Percentiles rank a stretch among this genome's conserved stretches.
Evolutionary conservation across 2,888 invertebrate genomes (phyloP).

Genomic region (Apocheima hispidaria): DNA sequence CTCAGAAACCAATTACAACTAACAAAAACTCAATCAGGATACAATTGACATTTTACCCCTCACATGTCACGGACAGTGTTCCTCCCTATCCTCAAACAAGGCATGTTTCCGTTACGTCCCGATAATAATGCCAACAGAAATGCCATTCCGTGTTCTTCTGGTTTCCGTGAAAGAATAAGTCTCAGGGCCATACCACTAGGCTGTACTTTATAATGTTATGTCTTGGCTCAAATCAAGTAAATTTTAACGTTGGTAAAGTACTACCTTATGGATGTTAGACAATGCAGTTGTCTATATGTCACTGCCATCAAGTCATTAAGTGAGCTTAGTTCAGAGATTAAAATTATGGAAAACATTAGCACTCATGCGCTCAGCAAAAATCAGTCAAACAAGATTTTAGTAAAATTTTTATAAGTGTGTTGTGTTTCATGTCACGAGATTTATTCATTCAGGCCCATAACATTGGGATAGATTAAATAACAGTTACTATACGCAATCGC

Average conservation of each 20-base stretch:
- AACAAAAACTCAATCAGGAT: slow-evolving; percentile 10
- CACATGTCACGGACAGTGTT: slow-evolving; percentile 11
- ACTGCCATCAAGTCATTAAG: no score
- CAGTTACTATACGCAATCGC: not conserved
- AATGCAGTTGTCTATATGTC: no score
- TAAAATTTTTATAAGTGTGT: not conserved
- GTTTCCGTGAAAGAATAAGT: not conserved
- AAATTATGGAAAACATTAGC: no score
- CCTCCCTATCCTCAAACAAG: not conserved
- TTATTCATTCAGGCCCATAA: not conserved
- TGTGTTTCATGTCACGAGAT: not conserved
- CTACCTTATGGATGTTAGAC: no score
- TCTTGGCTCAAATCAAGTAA: no score
- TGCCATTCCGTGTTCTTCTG: not conserved
- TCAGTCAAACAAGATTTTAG: not conserved
- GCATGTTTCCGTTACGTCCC: not conserved
- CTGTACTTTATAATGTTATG: no score
- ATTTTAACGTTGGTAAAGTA: no score
- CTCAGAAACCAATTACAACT: not conserved
- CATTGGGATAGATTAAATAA: not conserved
- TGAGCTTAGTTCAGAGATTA: no score
- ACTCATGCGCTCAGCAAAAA: no score
- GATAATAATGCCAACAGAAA: no score
- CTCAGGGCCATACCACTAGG: no score
- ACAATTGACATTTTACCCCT: slow-evolving; percentile 3